phyloP scores from a whole-genome alignment of 2,888 invertebrate genomes.

The Dorcus parallelipipedus region DNA sequence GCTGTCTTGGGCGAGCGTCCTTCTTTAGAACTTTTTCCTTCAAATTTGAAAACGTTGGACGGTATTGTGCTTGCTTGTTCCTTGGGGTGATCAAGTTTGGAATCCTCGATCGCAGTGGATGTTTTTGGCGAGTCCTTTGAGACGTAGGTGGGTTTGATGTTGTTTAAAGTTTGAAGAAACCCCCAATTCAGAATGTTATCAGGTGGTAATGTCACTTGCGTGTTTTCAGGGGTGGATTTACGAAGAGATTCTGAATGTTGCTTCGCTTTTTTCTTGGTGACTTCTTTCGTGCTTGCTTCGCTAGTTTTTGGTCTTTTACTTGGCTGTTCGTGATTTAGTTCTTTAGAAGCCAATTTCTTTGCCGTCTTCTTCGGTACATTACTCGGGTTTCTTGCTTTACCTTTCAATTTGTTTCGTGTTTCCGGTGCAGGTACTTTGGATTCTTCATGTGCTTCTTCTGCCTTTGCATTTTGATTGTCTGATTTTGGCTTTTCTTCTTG shows the following conservation, averaged over 20 bases:
- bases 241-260: no score
- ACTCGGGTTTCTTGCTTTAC: neutral
- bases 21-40: neutral
- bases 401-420: neutral
- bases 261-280: neutral
- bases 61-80: neutral
- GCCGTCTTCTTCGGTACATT: neutral
- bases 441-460: neutral
- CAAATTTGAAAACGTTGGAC: neutral
- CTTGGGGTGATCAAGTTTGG: neutral
- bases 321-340: neutral
- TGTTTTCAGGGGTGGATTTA: no score
- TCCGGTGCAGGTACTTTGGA: neutral
- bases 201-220: no score
- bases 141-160: no score
- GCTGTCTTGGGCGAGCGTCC: neutral
- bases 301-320: neutral
- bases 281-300: neutral
- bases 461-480: neutral
- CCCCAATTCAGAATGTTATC: no score
- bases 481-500: neutral
- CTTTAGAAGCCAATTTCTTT: neutral
- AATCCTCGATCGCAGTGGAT: no score
- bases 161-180: no score
- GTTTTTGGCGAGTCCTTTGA: no score